Evolutionary conservation across 2,113 vertebrate species (phyloP).

Genomic region (Pimephales promelas): DNA sequence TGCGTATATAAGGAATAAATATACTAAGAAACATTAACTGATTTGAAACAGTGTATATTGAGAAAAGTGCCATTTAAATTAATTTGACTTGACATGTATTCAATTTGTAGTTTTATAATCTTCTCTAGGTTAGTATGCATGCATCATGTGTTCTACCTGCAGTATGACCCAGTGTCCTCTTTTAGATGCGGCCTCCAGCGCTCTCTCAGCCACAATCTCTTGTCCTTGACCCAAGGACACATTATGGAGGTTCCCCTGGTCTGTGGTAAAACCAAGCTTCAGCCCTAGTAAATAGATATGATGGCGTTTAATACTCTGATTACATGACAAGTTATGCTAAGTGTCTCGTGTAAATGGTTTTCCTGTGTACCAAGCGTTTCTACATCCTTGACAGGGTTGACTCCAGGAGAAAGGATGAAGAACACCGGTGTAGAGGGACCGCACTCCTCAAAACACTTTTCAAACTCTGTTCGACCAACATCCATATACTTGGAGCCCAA

Average conservation of each 20-base stretch:
- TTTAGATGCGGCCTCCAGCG: slow-evolving; percentile 70
- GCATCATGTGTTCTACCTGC: slow-evolving; percentile 65
- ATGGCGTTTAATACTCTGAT: background rate
- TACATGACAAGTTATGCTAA: too few relatives aligned
- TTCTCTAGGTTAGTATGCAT: background rate
- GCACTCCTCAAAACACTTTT: slow-evolving; percentile 78
- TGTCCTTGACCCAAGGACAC: slow-evolving; percentile 83
- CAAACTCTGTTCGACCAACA: slow-evolving; percentile 72
- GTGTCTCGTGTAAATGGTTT: background rate
- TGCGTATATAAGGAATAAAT: too few relatives aligned
- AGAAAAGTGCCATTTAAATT: too few relatives aligned
- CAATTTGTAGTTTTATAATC: background rate
- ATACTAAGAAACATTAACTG: too few relatives aligned
- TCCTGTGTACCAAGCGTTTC: slow-evolving; percentile 75
- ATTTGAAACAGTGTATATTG: too few relatives aligned
- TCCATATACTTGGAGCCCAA: slow-evolving; percentile 77
- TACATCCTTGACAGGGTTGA: slow-evolving; percentile 79
- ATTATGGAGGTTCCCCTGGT: slow-evolving; percentile 80
- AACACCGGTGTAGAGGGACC: slow-evolving; percentile 76
- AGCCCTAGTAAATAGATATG: slow-evolving; percentile 68
- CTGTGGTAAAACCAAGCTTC: slow-evolving; percentile 80
- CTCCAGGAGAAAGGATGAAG: slow-evolving; percentile 83
- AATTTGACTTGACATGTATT: background rate
- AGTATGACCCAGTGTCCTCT: slow-evolving; percentile 82
- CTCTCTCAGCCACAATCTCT: slow-evolving; percentile 76